Conservation (phyloP, 2,797 vertebrate species). For the Danio tinwini region DNA sequence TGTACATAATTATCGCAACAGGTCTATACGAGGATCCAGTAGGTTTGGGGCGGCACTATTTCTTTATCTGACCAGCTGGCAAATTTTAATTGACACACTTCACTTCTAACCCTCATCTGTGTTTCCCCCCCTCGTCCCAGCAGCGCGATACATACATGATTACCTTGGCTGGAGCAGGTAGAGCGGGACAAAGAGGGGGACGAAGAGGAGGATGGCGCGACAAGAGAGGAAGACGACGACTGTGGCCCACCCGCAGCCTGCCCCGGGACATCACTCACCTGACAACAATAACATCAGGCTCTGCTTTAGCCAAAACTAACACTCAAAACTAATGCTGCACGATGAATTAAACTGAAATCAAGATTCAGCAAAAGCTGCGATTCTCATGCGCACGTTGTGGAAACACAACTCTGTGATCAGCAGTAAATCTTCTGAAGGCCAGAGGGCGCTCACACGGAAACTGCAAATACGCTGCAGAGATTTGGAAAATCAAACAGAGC, state of each 20-base stretch:
- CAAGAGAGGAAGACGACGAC: slow-evolving; percentile 75
- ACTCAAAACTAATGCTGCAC: no score
- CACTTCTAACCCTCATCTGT: slow-evolving; percentile 54
- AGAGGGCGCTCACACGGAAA: no score
- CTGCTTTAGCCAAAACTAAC: slow-evolving; percentile 49
- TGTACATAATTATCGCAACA: no score
- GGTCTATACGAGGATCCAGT: no score
- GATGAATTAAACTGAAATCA: no score
- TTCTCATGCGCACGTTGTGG: no score
- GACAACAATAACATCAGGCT: slow-evolving; percentile 78
- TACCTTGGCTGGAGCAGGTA: slow-evolving; percentile 97
- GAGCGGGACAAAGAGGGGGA: slow-evolving; percentile 79
- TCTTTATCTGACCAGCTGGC: neutral
- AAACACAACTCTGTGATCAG: no score
- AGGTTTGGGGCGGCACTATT: neutral
- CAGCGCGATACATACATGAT: slow-evolving; percentile 88
- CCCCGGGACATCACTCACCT: slow-evolving; percentile 92
- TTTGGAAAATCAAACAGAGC: no score
- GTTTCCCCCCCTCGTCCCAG: slow-evolving; percentile 68
- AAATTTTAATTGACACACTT: slow-evolving; percentile 20
- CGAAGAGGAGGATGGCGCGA: slow-evolving; percentile 81
- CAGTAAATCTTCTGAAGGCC: no score
- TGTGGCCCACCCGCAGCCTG: slow-evolving; percentile 79
- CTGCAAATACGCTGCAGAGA: no score
- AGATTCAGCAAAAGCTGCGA: no score